These are phyloP conservation scores for Scartelaos histophorus DNA, from an alignment of 2,113 vertebrate species.

Conservation along the genomic window DNA sequence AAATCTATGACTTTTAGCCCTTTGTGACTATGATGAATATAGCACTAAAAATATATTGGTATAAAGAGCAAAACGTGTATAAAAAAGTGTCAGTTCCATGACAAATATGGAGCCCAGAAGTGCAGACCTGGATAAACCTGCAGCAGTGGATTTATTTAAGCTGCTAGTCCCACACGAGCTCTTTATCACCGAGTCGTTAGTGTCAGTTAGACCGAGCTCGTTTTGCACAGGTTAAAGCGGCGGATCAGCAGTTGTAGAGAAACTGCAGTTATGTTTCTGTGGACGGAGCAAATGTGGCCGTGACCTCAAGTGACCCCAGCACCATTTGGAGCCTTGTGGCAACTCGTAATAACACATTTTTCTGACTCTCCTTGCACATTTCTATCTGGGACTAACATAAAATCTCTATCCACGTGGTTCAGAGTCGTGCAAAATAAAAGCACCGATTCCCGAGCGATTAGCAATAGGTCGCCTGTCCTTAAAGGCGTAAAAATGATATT, in stretches of 20 bases:
- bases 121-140: not conserved
- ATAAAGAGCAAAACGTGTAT: not conserved
- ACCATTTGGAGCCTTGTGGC: constrained; percentile 30
- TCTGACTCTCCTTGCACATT: not conserved
- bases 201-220: constrained; percentile 12
- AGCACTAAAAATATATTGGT: not conserved
- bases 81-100: not conserved
- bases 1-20: not conserved
- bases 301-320: constrained; percentile 40
- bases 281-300: constrained; percentile 6
- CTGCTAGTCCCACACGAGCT: constrained; percentile 2
- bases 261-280: constrained; percentile 31
- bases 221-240: constrained; percentile 27
- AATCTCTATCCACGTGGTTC: not conserved
- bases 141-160: constrained; percentile 8
- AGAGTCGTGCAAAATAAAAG: not conserved
- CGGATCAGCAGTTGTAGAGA: constrained; percentile 28
- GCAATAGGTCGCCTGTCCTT: not conserved
- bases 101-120: not conserved
- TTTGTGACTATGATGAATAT: not conserved
- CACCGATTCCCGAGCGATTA: too few relatives aligned
- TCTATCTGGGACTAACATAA: not conserved
- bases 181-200: constrained; percentile 11
- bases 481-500: not conserved
- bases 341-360: not conserved